Conservation (phyloP, 2,113 vertebrate species). For the Heterocephalus glaber region DNA sequence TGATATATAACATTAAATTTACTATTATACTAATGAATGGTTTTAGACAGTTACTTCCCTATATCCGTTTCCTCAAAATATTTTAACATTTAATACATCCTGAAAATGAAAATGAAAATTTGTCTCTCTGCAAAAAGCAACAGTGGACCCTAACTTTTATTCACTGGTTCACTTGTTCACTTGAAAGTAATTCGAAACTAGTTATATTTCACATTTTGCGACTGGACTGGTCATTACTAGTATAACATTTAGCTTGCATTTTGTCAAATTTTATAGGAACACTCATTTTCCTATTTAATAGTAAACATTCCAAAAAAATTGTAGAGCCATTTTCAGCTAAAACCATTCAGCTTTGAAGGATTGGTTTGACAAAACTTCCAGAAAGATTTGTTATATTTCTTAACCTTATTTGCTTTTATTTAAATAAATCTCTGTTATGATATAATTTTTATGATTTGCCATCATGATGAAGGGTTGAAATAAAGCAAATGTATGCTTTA, state of each 20-base stretch:
- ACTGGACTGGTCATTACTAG: neutral
- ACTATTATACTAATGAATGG: neutral
- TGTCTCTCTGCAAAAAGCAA: neutral
- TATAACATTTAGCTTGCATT: conserved; percentile 46
- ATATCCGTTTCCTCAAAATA: neutral
- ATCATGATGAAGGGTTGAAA: conserved; percentile 66
- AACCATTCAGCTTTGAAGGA: neutral
- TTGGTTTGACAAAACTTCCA: conserved; percentile 69
- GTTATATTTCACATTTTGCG: conserved; percentile 16
- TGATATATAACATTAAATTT: neutral
- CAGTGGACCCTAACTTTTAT: neutral
- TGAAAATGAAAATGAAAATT: neutral
- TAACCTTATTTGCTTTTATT: conserved; percentile 74
- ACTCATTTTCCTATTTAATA: conserved; percentile 53
- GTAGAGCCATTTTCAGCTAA: conserved; percentile 32
- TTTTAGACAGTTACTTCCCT: neutral
- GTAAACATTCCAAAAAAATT: conserved; percentile 64
- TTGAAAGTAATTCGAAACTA: neutral
- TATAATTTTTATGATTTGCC: conserved; percentile 73
- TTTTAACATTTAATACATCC: conserved; percentile 9
- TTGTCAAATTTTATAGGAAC: conserved; percentile 57
- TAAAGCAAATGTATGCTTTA: conserved; percentile 71
- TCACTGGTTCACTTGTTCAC: conserved; percentile 23
- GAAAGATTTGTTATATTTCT: conserved; percentile 56
- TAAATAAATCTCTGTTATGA: conserved; percentile 65